Base-by-base conservation (phyloP, 2,113 vertebrate genomes). In the Rattus rattus region DNA sequence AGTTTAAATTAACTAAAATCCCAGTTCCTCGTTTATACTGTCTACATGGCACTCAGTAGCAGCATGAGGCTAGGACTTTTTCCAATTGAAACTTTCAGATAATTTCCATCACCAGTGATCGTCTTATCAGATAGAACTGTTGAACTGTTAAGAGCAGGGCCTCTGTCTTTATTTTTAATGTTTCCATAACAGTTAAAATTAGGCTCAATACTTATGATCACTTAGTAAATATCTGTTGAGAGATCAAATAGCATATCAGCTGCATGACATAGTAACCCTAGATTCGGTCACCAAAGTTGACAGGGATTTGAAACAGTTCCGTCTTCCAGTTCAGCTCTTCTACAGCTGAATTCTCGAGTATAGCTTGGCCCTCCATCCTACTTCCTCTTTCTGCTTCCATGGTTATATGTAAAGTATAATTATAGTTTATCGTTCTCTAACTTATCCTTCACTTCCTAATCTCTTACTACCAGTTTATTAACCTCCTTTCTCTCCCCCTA, bases 401-500 rank as follows among this genome's bases (percentile, higher is more conserved):
- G 79, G 88, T 80, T 95, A 63, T 52, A 89, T 94, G 36, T 65
- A 92, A 94, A 95, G n/a, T 88, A 43, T 30, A 75, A 56, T 85
- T 47, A 39, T 75, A 73, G 70, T 73, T 84, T 93, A 65, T 80
- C 20, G 33, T 70, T 91, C 36, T 30, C 11, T 63, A 43, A 70
- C 39, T 85, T 61, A 85, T 69, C 63, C 47, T 94, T 96, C 70
- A 94, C 26, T 72, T 47, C 14, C 16, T 49, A 79, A 52, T 47
- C 84, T 2, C 12, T 43, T 22, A 67, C 47, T 2, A 30, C 17
- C 24, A 49, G 26, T 11, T 88, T 56, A 70, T 63, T 93, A 89
- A 88, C 91, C n/a, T 16, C 39, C 36, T 59, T 80, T 17, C 49
- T 33, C 14, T 52, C 77, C 49, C 77, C 28, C 39, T 8, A 1